A percentile compares a stretch with the other conserved stretches of the same genome.
Conservation (phyloP, 2,797 vertebrate species). For the Denticeps clupeoides region DNA sequence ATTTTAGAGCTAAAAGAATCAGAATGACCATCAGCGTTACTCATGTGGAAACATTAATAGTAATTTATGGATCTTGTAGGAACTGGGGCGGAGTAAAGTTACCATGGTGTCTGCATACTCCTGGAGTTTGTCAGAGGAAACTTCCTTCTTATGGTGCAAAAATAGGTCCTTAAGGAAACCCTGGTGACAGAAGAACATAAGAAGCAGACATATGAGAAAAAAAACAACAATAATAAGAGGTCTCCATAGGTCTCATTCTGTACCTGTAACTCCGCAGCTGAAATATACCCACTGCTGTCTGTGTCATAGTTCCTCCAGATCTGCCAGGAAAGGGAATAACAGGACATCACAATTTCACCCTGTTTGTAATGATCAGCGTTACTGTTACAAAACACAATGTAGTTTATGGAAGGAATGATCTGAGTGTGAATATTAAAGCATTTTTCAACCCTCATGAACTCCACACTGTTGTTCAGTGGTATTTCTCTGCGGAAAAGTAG, state of each 20-base stretch:
- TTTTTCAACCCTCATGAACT: slow-evolving; percentile 85
- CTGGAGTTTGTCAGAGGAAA: slow-evolving; percentile 65
- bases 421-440: no score
- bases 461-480: slow-evolving; percentile 84
- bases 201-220: background rate
- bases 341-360: background rate
- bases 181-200: slow-evolving; percentile 38
- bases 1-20: no score
- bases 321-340: slow-evolving; percentile 37
- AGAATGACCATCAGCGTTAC: no score
- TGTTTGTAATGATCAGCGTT: no score
- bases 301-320: slow-evolving; percentile 85
- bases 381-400: no score
- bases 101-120: slow-evolving; percentile 78
- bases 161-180: slow-evolving; percentile 81
- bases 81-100: slow-evolving; percentile 25
- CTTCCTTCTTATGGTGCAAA: slow-evolving; percentile 62
- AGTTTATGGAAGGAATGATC: no score
- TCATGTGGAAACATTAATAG: no score
- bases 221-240: background rate
- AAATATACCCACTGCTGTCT: slow-evolving; percentile 88
- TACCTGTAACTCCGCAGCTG: slow-evolving; percentile 72
- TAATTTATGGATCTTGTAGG: no score
- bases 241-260: background rate
- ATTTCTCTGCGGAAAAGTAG: slow-evolving; percentile 79